Percentiles rank a stretch among this genome's conserved stretches.
Conservation (phyloP, 2,113 vertebrate species). For the Pseudonaja textilis region DNA sequence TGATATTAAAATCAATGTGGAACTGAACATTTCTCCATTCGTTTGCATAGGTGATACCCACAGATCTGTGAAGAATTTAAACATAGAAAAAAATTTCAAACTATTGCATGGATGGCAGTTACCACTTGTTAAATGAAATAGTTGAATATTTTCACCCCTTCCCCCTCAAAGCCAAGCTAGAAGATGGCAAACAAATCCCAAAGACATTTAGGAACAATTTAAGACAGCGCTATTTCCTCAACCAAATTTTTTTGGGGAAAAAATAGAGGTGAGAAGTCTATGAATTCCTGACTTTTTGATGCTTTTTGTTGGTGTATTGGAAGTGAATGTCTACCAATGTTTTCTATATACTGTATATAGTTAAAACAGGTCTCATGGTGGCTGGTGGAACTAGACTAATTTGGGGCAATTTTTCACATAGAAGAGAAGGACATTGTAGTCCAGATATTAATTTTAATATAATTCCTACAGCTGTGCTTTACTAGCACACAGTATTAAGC, state of each 20-base stretch:
- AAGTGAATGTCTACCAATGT: accelerated
- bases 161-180: background rate
- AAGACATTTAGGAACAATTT: background rate
- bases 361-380: background rate
- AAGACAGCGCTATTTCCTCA: background rate
- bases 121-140: background rate
- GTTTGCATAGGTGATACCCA: background rate
- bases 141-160: background rate
- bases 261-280: background rate
- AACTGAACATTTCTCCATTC: background rate
- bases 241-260: background rate
- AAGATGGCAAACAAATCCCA: background rate
- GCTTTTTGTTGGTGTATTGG: background rate
- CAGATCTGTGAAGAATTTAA: background rate
- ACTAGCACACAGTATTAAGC: constrained; percentile 27
- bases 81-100: background rate
- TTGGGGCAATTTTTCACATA: background rate
- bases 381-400: background rate
- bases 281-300: background rate
- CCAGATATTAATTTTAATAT: constrained; percentile 30
- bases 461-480: constrained; percentile 31
- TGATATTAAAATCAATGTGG: background rate
- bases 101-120: background rate
- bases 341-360: background rate
- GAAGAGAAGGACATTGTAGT: constrained; percentile 2